Conservation (phyloP, 2,888 invertebrate genomes). For the Oscheius sp. region DNA sequence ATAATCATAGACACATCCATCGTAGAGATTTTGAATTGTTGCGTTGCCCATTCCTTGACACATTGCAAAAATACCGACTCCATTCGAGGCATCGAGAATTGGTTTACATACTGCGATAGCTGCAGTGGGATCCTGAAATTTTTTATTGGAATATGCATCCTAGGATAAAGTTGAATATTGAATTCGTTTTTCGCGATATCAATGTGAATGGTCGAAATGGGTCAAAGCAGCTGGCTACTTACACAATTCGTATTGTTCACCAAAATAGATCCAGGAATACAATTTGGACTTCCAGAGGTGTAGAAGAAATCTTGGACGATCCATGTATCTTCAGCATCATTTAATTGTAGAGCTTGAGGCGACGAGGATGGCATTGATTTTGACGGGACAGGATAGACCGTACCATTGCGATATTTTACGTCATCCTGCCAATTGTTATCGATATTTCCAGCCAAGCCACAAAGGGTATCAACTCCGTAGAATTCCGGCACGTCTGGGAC, state of each 20-base stretch:
- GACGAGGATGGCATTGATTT: conserved; percentile 27
- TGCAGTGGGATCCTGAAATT: conserved; percentile 27
- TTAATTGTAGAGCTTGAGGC: not conserved
- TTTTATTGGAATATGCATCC: no score
- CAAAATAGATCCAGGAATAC: conserved; percentile 40
- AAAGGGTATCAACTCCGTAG: conserved; percentile 50
- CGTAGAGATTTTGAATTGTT: conserved; percentile 40
- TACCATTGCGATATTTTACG: conserved; percentile 32
- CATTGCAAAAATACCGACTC: conserved; percentile 53
- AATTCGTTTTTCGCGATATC: no score
- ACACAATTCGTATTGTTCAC: conserved; percentile 48
- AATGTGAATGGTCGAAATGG: no score
- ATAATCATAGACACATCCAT: conserved; percentile 57
- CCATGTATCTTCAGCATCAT: conserved; percentile 43
- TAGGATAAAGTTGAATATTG: no score
- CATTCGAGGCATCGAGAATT: conserved; percentile 43
- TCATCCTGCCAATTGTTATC: conserved; percentile 55
- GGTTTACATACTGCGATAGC: conserved; percentile 35
- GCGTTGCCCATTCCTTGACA: conserved; percentile 45
- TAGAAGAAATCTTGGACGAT: conserved; percentile 44
- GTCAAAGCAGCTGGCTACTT: conserved; percentile 15
- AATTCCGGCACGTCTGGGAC: conserved; percentile 55
- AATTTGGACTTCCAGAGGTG: conserved; percentile 34
- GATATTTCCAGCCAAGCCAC: conserved; percentile 60
- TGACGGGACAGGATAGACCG: conserved; percentile 34